Evolutionary conservation across 2,113 vertebrate species (phyloP).

Genomic region (Ardeotis arabs): DNA sequence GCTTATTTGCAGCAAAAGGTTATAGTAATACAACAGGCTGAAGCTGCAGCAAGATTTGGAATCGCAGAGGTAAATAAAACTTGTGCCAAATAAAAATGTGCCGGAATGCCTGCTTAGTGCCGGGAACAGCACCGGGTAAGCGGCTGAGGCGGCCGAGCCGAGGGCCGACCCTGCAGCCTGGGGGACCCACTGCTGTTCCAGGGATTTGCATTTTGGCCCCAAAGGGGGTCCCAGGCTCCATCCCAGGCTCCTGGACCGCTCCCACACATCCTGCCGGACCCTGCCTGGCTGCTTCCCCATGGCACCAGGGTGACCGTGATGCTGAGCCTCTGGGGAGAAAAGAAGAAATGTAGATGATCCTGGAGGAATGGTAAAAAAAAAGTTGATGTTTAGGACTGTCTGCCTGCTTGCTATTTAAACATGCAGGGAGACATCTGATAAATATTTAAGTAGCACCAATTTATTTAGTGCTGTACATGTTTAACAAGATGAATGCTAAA

Average conservation of each 20-base stretch:
- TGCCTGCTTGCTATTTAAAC: constrained; percentile 35
- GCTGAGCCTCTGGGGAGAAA: not conserved
- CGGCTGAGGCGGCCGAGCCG: fast-evolving
- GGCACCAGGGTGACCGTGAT: fast-evolving
- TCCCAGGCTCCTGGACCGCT: fast-evolving
- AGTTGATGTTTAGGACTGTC: not conserved
- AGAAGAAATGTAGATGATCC: not conserved
- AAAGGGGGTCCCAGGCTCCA: fast-evolving
- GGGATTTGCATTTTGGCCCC: not conserved
- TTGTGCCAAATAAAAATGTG: not conserved
- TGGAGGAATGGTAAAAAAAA: not conserved
- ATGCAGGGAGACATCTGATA: constrained; percentile 42
- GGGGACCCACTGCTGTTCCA: not conserved
- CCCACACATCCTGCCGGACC: not conserved
- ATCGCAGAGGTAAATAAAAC: not conserved
- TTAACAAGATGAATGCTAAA: constrained; percentile 66
- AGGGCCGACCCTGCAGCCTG: not conserved
- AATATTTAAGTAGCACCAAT: constrained; percentile 62
- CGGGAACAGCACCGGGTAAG: fast-evolving
- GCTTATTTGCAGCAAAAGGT: not conserved
- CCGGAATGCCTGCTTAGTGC: not conserved
- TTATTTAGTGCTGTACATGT: constrained; percentile 55
- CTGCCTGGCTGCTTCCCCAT: fast-evolving
- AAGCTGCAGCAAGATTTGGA: not conserved
- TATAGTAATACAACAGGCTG: not conserved